Base-by-base conservation (phyloP, 2,888 invertebrate genomes). In the Torymus auratus region DNA sequence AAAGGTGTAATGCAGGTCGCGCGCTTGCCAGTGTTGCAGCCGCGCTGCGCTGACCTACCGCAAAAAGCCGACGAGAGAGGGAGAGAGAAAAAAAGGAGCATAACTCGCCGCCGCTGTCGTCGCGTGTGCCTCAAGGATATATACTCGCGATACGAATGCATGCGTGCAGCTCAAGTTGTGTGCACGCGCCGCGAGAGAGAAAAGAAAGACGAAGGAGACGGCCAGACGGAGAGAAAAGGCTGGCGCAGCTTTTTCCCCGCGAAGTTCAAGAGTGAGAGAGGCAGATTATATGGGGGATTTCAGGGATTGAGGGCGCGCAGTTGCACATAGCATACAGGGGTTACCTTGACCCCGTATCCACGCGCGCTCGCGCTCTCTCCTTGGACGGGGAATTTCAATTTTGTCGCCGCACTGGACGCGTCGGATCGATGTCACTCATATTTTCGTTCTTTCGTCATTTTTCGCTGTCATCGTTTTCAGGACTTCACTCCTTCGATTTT, bases 291-390 rank as follows among this genome's bases (percentile, higher is more conserved):
- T 55, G 79, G 69, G 69, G 81, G 58, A 80, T 69, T 65, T 78
- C 75, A 74, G 77, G 74, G 81, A 72, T 69, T 68, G 80, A 61
- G 77, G 70, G 76, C 74, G 72, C 41, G 72, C 41, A 69, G 69
- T 55, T 23, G 80, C 60, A 56, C 64, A 65, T 60, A 41, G 74
- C 65, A 50, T 56, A 61, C 55, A 7, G 56, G 14, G 50, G n/a
- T n/a, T n/a, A 74, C 82, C 82, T 82, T 82, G 71, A 78, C 79
- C 71, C 78, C 83, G 67, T 82, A 78, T 72, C 10, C 69, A 2
- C 67, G 60, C 69, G 58, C 53, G 20, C 2, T 20, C 20, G 14
- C 28, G 61, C 15, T 55, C 53, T 70, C 61, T 58, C 73, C 79
- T 70, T 73, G 65, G 53, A 70, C 61, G 65, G 17, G 41, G 23